phyloP scores from a whole-genome alignment of 1,140 invertebrate genomes.

The Panulirus ornatus region DNA sequence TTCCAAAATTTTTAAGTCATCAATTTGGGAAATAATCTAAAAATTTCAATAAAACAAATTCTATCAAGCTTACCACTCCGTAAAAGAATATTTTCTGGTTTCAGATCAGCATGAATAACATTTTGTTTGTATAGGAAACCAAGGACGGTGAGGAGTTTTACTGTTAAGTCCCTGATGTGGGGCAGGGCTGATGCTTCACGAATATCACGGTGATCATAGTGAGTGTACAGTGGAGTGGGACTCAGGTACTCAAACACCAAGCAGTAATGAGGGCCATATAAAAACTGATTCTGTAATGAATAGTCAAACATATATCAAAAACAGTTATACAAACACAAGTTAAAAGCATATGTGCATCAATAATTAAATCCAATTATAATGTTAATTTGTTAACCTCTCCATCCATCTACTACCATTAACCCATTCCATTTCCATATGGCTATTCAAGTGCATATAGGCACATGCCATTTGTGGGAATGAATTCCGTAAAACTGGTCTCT shows the following conservation, averaged over 20 bases:
- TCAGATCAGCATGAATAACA: slow-evolving; percentile 79
- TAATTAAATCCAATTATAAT: too few relatives aligned
- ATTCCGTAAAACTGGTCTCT: too few relatives aligned
- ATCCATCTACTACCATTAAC: too few relatives aligned
- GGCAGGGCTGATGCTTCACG: slow-evolving; percentile 75
- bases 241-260: slow-evolving; percentile 77
- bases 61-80: slow-evolving; percentile 74
- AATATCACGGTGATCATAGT: slow-evolving; percentile 74
- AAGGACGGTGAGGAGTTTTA: slow-evolving; percentile 77
- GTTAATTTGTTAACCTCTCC: too few relatives aligned
- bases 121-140: slow-evolving; percentile 78
- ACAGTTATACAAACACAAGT: too few relatives aligned
- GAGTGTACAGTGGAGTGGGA: slow-evolving; percentile 76
- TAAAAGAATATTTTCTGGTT: slow-evolving; percentile 79
- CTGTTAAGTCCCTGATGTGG: slow-evolving; percentile 76
- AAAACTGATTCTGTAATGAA: slow-evolving; percentile 77
- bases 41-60: slow-evolving; percentile 39
- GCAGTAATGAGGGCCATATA: slow-evolving; percentile 77
- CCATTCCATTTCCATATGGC: too few relatives aligned
- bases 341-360: too few relatives aligned
- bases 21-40: slow-evolving; percentile 2
- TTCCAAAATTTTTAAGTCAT: too few relatives aligned
- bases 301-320: slow-evolving; percentile 22
- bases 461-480: too few relatives aligned
- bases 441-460: too few relatives aligned